Evolutionary conservation across 2,888 invertebrate genomes (phyloP), one percentile per base, ranked within the genome.

Genomic region (Plemyria rubiginata): DNA sequence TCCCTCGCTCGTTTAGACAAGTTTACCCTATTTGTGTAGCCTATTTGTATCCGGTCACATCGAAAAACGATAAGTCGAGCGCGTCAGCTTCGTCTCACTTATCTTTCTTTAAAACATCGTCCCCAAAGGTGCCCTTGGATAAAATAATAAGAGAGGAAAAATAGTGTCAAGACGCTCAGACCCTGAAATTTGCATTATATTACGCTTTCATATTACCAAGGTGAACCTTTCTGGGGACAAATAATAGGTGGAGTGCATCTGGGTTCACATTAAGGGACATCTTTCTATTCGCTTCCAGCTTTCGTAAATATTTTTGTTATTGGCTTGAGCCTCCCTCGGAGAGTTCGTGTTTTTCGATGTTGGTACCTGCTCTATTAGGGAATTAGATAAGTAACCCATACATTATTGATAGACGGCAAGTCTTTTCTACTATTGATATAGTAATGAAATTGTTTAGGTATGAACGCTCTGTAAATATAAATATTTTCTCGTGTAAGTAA

Each of bases 231-330:
- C 77, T 71, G 78, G 77, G 81, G 83, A 86, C 87, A 87, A 91
- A 92, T 91, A 89, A 91, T 91, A 89, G 90, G 82, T 81, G 72
- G 83, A 85, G 81, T 88, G 88, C 90, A 90, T 86, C 88, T 90
- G 89, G 81, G 85, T 65, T 80, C 81, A 84, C 81, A 88, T 91
- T 91, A 90, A 88, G 90, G 92, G 91, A 90, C 90, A 90, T 90
- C 84, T 89, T 90, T 91, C 85, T 88, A 90, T 90, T 89, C 86
- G 84, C 79, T 82, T 84, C 76, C 85, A 84, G 87, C 80, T 88
- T 82, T 78, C 84, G 90, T 87, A 92, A 92, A 92, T 88, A 92
- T 92, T 90, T 92, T 90, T 91, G 89, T 89, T 90, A 88, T 88
- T 87, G 82, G 80, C 78, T 77, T 86, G 79, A 79, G 82, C 78